A percentile compares a stretch with the other conserved stretches of the same genome.
These are phyloP conservation scores for Hydrocynus forskahlii DNA, from an alignment of 2,797 vertebrate genomes.

Conservation along the genomic window DNA sequence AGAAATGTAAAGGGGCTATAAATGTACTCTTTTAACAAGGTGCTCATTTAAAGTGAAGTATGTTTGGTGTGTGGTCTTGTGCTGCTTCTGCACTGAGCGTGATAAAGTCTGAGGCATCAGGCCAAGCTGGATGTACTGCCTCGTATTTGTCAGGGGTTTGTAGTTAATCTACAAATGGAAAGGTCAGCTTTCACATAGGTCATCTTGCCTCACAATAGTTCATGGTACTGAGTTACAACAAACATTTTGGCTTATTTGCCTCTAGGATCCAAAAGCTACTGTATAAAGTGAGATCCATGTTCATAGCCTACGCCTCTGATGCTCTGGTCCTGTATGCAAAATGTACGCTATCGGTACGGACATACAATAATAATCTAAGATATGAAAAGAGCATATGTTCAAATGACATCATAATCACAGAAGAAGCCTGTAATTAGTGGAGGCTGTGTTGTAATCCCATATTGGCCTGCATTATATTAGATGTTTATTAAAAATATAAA, in stretches of 20 bases:
- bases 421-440: not conserved
- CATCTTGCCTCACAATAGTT: not conserved
- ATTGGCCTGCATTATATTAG: not conserved
- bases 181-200: not conserved
- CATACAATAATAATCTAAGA: not conserved
- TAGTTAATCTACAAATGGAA: conserved; percentile 11
- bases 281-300: not conserved
- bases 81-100: not conserved
- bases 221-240: not conserved
- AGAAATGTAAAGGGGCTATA: not conserved
- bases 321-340: not conserved
- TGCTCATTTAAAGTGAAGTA: not conserved
- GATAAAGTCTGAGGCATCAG: not conserved
- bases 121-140: not conserved
- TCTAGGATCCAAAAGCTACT: not conserved
- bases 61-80: not conserved
- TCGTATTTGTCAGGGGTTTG: not conserved
- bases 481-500: too few relatives aligned
- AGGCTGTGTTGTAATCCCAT: not conserved
- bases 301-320: not conserved
- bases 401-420: not conserved
- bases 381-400: conserved; percentile 4
- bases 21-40: not conserved
- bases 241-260: not conserved
- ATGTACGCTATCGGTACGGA: too few relatives aligned